Evolutionary conservation across 2,888 invertebrate genomes (phyloP).

Genomic region (Ectropis crepuscularia): DNA sequence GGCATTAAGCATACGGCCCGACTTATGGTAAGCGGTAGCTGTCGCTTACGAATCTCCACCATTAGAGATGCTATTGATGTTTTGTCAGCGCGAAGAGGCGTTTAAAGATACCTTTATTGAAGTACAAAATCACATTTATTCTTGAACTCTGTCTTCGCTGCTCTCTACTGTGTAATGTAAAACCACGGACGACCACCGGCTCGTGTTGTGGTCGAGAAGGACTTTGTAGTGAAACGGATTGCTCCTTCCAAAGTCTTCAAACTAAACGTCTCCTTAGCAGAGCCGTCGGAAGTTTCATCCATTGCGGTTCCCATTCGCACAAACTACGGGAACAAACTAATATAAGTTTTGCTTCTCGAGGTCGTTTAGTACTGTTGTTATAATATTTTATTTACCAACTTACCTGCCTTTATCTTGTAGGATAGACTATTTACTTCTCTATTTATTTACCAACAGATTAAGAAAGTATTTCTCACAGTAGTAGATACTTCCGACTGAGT

Average conservation of each 20-base stretch:
- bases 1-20: too few relatives aligned
- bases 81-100: too few relatives aligned
- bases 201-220: conserved; percentile 11
- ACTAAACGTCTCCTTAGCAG: conserved; percentile 42
- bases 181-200: not conserved
- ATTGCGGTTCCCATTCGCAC: conserved; percentile 36
- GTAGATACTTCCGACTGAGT: too few relatives aligned
- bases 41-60: too few relatives aligned
- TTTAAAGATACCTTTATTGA: too few relatives aligned
- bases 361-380: conserved; percentile 31
- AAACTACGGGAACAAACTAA: conserved; percentile 33
- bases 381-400: conserved; percentile 18
- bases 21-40: too few relatives aligned
- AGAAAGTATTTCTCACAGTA: too few relatives aligned
- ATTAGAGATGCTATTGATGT: too few relatives aligned
- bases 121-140: not conserved
- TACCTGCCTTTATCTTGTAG: not conserved
- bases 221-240: conserved; percentile 44
- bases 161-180: too few relatives aligned
- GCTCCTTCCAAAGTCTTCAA: conserved; percentile 26
- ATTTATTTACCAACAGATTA: not conserved
- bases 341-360: conserved; percentile 35
- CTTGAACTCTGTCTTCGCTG: too few relatives aligned
- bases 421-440: not conserved
- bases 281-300: conserved; percentile 45